Evolutionary conservation across 2,888 invertebrate genomes (phyloP).

Genomic region (Mimumesa dahlbomi): DNA sequence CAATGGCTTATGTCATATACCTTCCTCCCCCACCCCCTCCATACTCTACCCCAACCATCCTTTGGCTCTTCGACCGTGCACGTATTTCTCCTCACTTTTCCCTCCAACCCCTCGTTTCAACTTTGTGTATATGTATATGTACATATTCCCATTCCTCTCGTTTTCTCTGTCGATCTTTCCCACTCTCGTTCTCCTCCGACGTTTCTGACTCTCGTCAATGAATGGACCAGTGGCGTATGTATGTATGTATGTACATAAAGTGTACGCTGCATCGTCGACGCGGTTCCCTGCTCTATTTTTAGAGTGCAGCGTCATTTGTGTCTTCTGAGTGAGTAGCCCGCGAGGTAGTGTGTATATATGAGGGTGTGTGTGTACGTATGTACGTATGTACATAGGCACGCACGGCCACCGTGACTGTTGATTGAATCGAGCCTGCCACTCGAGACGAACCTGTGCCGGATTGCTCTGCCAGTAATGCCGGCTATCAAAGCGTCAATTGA

Average conservation of each 20-base stretch:
- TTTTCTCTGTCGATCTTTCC: constrained; percentile 6
- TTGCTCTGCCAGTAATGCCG: constrained; percentile 27
- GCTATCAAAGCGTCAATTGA: constrained; percentile 48
- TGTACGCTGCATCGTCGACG: constrained; percentile 22
- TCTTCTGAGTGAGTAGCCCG: constrained; percentile 43
- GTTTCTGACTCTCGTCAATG: constrained; percentile 27
- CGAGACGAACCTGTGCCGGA: constrained; percentile 31
- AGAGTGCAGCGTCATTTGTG: constrained; percentile 53
- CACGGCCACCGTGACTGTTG: constrained; percentile 26
- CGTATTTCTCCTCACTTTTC: background rate
- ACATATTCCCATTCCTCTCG: background rate
- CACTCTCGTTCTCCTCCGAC: background rate
- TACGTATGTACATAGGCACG: too few species aligned
- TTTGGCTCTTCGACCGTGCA: background rate
- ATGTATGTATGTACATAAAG: too few species aligned
- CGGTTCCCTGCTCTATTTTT: constrained; percentile 53
- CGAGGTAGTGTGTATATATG: constrained; percentile 43
- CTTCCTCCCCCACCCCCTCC: constrained; percentile 15
- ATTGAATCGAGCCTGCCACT: constrained; percentile 50
- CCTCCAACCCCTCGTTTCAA: background rate
- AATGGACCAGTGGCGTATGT: constrained; percentile 31
- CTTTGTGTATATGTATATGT: background rate
- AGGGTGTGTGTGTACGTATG: too few species aligned
- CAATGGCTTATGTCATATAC: constrained; percentile 63
- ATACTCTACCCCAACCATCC: background rate